These are phyloP conservation scores for Cheilinus undulatus DNA, from an alignment of 2,113 vertebrate species.

Conservation along the genomic window DNA sequence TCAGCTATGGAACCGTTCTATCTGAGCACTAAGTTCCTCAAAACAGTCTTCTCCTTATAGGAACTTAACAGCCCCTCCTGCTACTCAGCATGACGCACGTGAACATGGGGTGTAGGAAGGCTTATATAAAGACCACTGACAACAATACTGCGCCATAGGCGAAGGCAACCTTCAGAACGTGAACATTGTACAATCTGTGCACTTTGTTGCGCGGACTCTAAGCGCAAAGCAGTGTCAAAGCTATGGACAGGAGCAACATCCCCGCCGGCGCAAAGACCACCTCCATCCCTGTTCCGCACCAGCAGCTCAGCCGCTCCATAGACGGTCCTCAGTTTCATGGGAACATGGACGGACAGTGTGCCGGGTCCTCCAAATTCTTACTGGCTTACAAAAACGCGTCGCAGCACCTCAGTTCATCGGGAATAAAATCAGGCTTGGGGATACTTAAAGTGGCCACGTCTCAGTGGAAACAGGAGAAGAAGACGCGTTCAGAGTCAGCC, in stretches of 20 bases:
- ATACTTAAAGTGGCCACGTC: slow-evolving; percentile 77
- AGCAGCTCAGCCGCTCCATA: slow-evolving; percentile 35
- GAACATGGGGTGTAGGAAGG: background rate
- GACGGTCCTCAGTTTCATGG: slow-evolving; percentile 30
- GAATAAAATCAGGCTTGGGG: slow-evolving; percentile 79
- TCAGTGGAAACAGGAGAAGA: slow-evolving; percentile 81
- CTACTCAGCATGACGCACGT: slow-evolving; percentile 60
- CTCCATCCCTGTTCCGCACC: slow-evolving; percentile 30
- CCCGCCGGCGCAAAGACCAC: slow-evolving; percentile 25
- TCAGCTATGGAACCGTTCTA: no score
- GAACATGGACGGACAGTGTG: slow-evolving; percentile 44
- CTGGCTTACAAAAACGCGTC: slow-evolving; percentile 75
- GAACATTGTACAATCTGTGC: background rate
- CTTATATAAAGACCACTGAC: slow-evolving; percentile 55
- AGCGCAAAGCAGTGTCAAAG: background rate
- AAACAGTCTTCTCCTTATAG: slow-evolving; percentile 51
- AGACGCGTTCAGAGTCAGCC: slow-evolving; percentile 50
- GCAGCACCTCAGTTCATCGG: slow-evolving; percentile 69
- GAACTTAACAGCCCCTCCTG: slow-evolving; percentile 33
- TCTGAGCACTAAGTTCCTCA: no score
- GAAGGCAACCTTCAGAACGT: background rate
- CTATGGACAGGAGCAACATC: slow-evolving; percentile 49
- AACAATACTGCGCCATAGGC: slow-evolving; percentile 6
- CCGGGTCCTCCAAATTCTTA: slow-evolving; percentile 63
- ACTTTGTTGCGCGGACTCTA: background rate